phyloP scores from a whole-genome alignment of 1,140 invertebrate genomes.

The Drosophila burlai region DNA sequence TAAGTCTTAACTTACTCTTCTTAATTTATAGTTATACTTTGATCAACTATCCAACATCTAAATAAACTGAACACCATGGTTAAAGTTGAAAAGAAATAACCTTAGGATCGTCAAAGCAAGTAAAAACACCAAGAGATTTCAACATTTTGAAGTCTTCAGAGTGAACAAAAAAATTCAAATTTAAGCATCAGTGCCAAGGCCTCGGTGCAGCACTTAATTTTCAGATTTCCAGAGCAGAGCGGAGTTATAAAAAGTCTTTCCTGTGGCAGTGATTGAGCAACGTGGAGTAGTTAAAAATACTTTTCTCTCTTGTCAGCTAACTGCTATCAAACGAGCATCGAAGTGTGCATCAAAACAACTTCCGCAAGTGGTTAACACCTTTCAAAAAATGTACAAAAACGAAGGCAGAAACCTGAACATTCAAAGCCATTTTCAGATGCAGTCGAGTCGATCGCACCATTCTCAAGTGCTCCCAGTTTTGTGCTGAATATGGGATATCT shows the following conservation, averaged over 20 bases:
- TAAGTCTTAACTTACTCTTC: not conserved
- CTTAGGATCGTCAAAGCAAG: not conserved
- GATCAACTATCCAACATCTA: not conserved
- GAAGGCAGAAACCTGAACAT: slow-evolving; percentile 7
- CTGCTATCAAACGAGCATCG: slow-evolving; percentile 48
- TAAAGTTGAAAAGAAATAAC: slow-evolving; percentile 3
- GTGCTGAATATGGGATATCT: slow-evolving; percentile 33
- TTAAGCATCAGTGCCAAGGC: slow-evolving; percentile 33
- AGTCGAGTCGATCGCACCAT: slow-evolving; percentile 32
- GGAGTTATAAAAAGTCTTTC: slow-evolving; percentile 36
- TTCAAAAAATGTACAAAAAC: slow-evolving; percentile 44
- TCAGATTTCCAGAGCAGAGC: slow-evolving; percentile 16
- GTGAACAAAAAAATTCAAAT: slow-evolving; percentile 22
- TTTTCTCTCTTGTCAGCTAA: slow-evolving; percentile 41
- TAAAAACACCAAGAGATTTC: slow-evolving; percentile 20
- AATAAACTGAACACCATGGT: not conserved
- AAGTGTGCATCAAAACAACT: slow-evolving; percentile 59
- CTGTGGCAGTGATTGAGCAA: slow-evolving; percentile 29
- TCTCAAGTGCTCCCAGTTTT: slow-evolving; percentile 57
- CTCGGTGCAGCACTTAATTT: slow-evolving; percentile 25
- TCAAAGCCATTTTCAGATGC: slow-evolving; percentile 38
- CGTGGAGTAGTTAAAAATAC: slow-evolving; percentile 33
- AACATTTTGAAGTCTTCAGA: slow-evolving; percentile 7
- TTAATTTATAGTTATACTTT: not conserved
- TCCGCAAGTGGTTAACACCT: slow-evolving; percentile 68